phyloP scores from a whole-genome alignment of 1,140 invertebrate species.

The Rhynchophorus ferrugineus region DNA sequence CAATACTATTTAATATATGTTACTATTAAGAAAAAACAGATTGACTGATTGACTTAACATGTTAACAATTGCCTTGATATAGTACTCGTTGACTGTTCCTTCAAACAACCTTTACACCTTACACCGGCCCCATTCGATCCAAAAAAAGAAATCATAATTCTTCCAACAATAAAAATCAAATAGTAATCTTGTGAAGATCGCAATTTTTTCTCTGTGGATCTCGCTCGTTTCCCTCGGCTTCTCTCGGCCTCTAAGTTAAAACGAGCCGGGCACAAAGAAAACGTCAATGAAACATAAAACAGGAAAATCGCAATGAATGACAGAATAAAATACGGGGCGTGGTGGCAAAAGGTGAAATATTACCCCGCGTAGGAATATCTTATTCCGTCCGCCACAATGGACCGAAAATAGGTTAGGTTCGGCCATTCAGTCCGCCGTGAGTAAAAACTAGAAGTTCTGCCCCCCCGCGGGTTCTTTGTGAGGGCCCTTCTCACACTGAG shows the following conservation, averaged over 20 bases:
- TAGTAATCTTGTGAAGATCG: neutral
- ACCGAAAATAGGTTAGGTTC: constrained; percentile 31
- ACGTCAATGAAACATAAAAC: constrained; percentile 33
- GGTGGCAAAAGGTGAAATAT: constrained; percentile 35
- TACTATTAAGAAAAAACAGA: too few relatives aligned
- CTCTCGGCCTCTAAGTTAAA: neutral
- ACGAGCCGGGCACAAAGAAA: constrained; percentile 5
- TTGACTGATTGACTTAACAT: too few relatives aligned
- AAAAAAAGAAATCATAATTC: neutral
- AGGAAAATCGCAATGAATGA: constrained; percentile 33
- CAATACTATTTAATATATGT: too few relatives aligned
- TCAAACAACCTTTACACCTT: too few relatives aligned
- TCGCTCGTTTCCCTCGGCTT: too few relatives aligned
- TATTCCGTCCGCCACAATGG: constrained; percentile 35
- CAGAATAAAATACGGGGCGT: constrained; percentile 34
- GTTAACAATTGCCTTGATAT: too few relatives aligned
- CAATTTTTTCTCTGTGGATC: too few relatives aligned
- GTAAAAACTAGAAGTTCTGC: constrained; percentile 38
- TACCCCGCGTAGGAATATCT: constrained; percentile 36
- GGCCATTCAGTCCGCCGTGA: constrained; percentile 34
- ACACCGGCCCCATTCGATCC: too few relatives aligned
- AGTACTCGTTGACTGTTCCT: too few relatives aligned
- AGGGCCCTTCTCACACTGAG: constrained; percentile 20
- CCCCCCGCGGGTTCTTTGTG: constrained; percentile 34
- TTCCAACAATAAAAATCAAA: neutral